Evolutionary conservation across 2,888 invertebrate genomes (phyloP), one percentile per base, ranked within the genome.

Genomic region (Parapristionchus giblindavisi): DNA sequence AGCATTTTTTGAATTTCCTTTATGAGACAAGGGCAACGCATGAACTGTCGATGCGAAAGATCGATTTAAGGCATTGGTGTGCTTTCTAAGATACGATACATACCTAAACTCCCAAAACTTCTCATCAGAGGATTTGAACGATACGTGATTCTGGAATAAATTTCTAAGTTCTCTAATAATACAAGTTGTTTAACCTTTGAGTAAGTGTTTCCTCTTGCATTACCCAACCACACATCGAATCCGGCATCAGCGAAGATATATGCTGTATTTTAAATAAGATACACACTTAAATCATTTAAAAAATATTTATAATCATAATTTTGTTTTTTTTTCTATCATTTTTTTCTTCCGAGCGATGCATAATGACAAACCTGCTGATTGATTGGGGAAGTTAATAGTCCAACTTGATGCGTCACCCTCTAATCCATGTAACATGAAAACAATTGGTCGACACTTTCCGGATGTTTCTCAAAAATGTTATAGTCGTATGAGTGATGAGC

Each of bases 401-500:
- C 83, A 84, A 75, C 80, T 80, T n/a, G 71, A 75, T 63, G 79
- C 78, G 58, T 76, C 76, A 48, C 79, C 77, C n/a, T 81, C 79
- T 24, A 96, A 89, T 0, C 95, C 96, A 86, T 94, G 94, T 85
- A 94, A 94, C 48, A 94, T 88, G 78, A 93, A 90, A 88, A 87
- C 79, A 3, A 87, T 85, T 0, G 86, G 86, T 0, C 78, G 75
- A 40, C 6, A n/a, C n/a, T n/a, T n/a, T n/a, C n/a, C n/a, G n/a
- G n/a, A n/a, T n/a, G n/a, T n/a, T n/a, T n/a, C n/a, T n/a, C n/a
- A n/a, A n/a, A n/a, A n/a, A n/a, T n/a, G n/a, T n/a, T n/a, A n/a
- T n/a, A n/a, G n/a, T n/a, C n/a, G n/a, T n/a, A n/a, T n/a, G n/a
- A n/a, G n/a, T n/a, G n/a, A n/a, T n/a, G n/a, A n/a, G n/a, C n/a